Evolutionary conservation across 1,140 invertebrate species (phyloP), one percentile per base, ranked within the genome.

Genomic region (Apis cerana): DNA sequence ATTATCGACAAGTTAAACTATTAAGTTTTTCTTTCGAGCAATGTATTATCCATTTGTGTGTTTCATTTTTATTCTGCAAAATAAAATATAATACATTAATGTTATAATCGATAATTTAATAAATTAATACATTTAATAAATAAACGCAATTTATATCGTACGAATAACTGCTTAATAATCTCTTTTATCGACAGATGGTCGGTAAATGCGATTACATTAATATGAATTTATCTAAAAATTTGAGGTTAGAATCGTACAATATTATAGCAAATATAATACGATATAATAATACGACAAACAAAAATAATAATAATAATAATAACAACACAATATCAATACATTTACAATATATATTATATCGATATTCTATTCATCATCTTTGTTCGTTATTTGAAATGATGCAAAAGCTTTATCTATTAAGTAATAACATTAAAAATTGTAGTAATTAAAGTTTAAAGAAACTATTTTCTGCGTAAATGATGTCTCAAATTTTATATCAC

Each of bases 401-500:
- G 21, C 3, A 77, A 54, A 52, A 62, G 33, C 62, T 80, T 56
- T 13, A 4, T 15, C 50, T 27, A 58, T n/a, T 33, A 23, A 54
- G 17, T 11, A 10, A 17, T 48, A 67, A 67, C 15, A 23, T 9
- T 52, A 65, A 80, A 43, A 43, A 43, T 43, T 43, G 33, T 56
- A 72, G n/a, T 12, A 10, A 67, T 1, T 43, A 2, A 2, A 11
- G 1, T 68, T 21, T 23, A 43, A 58, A 15, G 7, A 54, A 65
- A 50, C 27, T 15, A 48, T 17, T 69, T 67, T 82, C 56, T 56
- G 59, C 62, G 19, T 52, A 61, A 86, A 87, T 80, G 85, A 87
- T 86, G 85, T 50, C 85, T 2, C 64, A 72, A 61, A 21, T 58
- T 67, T 17, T 27, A 50, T 86, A 43, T 87, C 85, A 87, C 33